Base-by-base conservation (phyloP, 1,140 invertebrate species). In the Drosophila auraria region DNA sequence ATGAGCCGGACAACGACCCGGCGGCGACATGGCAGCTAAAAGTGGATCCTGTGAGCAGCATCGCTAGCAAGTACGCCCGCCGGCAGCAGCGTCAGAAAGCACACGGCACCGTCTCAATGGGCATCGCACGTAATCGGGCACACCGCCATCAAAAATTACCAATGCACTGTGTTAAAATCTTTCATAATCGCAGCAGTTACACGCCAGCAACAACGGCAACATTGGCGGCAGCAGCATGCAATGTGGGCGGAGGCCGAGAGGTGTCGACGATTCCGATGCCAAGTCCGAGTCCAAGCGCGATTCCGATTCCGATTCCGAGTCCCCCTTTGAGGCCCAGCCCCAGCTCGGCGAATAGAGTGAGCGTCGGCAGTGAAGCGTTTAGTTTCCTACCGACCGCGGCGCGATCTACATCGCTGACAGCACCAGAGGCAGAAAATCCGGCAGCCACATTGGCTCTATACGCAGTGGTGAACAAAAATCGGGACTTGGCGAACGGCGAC, bases 101-200 rank as follows among this genome's bases (percentile, higher is more conserved):
- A 36, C 80, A 80, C 42, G 80, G 77, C 44, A 82, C 66, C 42
- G 71, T 82, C 47, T 74, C 80, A 11, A 83, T 81, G 80, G 83
- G 82, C 56, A 91, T 90, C 38, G 82, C 89, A 87, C 91, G 91
- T 83, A 92, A 92, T 84, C 80, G 91, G 30, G 63, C 62, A 69
- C 77, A 83, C 80, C 91, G 87, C 77, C 91, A 89, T 78, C 91
- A 89, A 51, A 92, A 92, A 92, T 91, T 92, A 92, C 80, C 91
- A 47, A 92, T 92, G 87, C 91, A 92, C 81, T 91, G 91, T 89
- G 91, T 92, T 58, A 92, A 92, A 87, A 92, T 92, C 84, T 92
- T 92, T 92, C 91, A 92, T 91, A 92, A 92, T 92, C 91, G 91
- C 75, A 92, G 73, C 71, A 91, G 70, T 78, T 76, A 78, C 74